Evolutionary conservation across 2,888 invertebrate species (phyloP).

Genomic region (Drosophila neonasuta): DNA sequence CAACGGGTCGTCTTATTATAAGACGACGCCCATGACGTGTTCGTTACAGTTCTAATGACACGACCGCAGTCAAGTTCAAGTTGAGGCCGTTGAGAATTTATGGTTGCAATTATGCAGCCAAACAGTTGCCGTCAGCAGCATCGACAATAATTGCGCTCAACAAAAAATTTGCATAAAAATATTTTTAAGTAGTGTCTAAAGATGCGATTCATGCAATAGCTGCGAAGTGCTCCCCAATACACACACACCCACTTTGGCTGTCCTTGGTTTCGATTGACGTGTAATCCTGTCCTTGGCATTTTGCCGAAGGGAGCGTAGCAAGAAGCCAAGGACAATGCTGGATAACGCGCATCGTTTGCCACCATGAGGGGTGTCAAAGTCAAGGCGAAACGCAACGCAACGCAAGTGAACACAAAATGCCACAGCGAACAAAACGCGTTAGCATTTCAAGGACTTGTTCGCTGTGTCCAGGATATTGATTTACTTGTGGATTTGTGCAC

Average conservation of each 20-base stretch:
- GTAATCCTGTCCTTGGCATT: constrained; percentile 66
- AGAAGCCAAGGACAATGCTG: constrained; percentile 66
- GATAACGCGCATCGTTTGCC: constrained; percentile 58
- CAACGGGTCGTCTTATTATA: too few relatives aligned
- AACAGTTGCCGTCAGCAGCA: constrained; percentile 52
- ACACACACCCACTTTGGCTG: constrained; percentile 47
- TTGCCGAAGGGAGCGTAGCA: constrained; percentile 21
- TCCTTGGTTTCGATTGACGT: constrained; percentile 68
- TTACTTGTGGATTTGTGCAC: constrained; percentile 55
- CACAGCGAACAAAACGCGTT: constrained; percentile 41
- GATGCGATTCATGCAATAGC: constrained; percentile 19
- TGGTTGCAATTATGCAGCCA: constrained; percentile 78
- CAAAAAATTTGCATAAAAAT: constrained; percentile 74
- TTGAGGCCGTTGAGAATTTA: constrained; percentile 62
- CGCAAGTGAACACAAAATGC: constrained; percentile 40
- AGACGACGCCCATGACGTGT: too few relatives aligned
- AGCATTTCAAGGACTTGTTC: constrained; percentile 60
- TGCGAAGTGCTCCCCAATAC: constrained; percentile 10
- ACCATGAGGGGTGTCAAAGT: constrained; percentile 67
- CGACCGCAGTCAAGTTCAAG: constrained; percentile 68
- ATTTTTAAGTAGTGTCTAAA: constrained; percentile 66
- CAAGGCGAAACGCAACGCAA: constrained; percentile 63
- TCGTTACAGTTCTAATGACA: constrained; percentile 65
- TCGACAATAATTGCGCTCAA: constrained; percentile 65
- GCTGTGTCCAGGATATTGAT: constrained; percentile 64